Base-by-base conservation (phyloP, 2,888 invertebrate species). In the Drosophila neonasuta region DNA sequence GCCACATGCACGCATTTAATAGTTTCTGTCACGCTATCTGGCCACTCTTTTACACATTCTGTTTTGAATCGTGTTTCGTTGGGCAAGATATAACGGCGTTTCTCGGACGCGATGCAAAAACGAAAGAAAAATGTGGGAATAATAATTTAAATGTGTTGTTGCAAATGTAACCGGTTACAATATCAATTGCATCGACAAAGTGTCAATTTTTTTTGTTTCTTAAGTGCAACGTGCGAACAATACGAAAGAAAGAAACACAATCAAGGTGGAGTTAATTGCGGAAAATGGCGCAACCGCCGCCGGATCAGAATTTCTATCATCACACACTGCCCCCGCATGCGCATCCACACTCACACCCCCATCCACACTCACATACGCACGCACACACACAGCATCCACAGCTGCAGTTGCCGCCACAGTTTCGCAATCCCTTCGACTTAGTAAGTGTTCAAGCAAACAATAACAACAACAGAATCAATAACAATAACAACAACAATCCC, bases 231-330 rank as follows among this genome's bases (percentile, higher is more conserved):
- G 57, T 44, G 67, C 57, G 39, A 20, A 68, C 67, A 57, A 62
- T 51, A 62, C n/a, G 48, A 44, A 51, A 41, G 24, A 24, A 51
- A 60, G 49, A 39, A 52, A 45, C 57, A 46, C 52, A 48, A 52
- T 69, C 54, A 46, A 62, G 54, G 63, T 67, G 77, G 62, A 49
- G 62, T 36, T 48, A 57, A 52, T 65, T 68, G 63, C 60, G 71
- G 77, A 86, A 87, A 80, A 88, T 88, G 88, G 87, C 86, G 84
- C 88, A 85, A 71, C 80, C 75, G 84, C 84, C 87, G 71, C 84
- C 86, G 48, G 81, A 87, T 70, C 84, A 88, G 61, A 87, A 88
- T 49, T 84, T 76, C 74, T 87, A 84, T 50, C 84, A 81, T 67
- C 85, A 78, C 58, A 65, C 79, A 36, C 59, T 83, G 61, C 71